Conservation (phyloP, 2,888 invertebrate genomes). For the Baronia brevicornis region DNA sequence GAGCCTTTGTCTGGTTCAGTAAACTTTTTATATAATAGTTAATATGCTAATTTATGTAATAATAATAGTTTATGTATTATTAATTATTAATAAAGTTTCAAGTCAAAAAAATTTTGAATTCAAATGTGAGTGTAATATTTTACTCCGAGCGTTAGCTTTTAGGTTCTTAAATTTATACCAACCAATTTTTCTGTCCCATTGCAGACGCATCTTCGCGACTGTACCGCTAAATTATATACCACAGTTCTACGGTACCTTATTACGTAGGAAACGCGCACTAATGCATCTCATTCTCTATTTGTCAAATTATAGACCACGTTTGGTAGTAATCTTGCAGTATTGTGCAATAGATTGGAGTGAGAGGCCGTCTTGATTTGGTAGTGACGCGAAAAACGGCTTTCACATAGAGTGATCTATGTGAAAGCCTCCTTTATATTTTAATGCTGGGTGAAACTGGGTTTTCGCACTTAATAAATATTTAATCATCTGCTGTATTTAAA, state of each 20-base stretch:
- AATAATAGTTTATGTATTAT: no score
- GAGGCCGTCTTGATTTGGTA: slow-evolving; percentile 32
- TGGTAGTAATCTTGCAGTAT: slow-evolving; percentile 49
- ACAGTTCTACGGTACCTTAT: slow-evolving; percentile 51
- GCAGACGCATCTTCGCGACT: slow-evolving; percentile 51
- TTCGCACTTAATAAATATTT: no score
- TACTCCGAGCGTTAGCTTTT: no score
- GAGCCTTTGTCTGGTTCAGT: no score
- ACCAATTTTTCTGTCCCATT: slow-evolving; percentile 10
- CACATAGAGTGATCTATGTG: no score
- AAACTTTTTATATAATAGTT: no score
- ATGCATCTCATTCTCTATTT: slow-evolving; percentile 74
- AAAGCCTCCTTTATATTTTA: slow-evolving; percentile 6
- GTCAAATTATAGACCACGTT: slow-evolving; percentile 65
- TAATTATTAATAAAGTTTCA: no score
- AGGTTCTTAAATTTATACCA: no score
- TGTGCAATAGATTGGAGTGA: slow-evolving; percentile 50
- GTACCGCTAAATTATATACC: slow-evolving; percentile 64
- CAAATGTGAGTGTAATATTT: no score
- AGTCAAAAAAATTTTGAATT: no score
- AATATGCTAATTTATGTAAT: no score
- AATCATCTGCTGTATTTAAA: no score
- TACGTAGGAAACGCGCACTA: slow-evolving; percentile 66
- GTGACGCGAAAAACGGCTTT: slow-evolving; percentile 21
- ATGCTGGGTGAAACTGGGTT: background rate